phyloP scores from a whole-genome alignment of 2,113 vertebrate species.

The Orthonyx spaldingii region DNA sequence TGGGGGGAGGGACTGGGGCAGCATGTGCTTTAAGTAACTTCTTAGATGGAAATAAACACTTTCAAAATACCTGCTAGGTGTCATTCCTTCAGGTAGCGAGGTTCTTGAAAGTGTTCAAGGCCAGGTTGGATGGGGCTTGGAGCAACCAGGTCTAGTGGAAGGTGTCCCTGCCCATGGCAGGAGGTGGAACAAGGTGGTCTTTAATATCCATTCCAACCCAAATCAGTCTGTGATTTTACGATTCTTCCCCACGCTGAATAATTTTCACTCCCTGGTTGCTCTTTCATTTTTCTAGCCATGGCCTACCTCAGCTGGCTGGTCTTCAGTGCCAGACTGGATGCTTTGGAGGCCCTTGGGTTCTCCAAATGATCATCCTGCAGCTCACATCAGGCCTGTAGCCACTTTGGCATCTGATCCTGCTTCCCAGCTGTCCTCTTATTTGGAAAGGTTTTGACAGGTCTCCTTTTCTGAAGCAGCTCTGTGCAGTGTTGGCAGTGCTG shows the following conservation, averaged over 20 bases:
- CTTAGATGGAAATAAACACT: not conserved
- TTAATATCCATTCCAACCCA: not conserved
- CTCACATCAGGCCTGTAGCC: not conserved
- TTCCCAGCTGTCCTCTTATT: not conserved
- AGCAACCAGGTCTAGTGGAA: not conserved
- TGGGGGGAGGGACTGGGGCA: not conserved
- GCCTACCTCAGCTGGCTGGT: not conserved
- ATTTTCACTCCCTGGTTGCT: not conserved
- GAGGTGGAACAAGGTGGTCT: not conserved
- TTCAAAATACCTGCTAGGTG: not conserved
- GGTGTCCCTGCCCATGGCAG: not conserved
- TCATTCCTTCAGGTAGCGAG: not conserved
- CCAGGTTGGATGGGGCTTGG: not conserved
- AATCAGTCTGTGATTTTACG: not conserved
- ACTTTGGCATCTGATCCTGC: not conserved
- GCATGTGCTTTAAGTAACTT: not conserved
- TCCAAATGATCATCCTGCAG: not conserved
- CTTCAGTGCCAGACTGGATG: not conserved
- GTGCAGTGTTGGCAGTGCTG: not conserved
- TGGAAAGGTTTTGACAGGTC: not conserved
- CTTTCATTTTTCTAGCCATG: not conserved
- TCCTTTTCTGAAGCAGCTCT: not conserved
- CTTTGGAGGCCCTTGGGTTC: not conserved
- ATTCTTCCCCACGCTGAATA: not conserved
- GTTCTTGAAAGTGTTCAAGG: not conserved